These are phyloP conservation scores for Nothocercus julius DNA, from an alignment of 2,113 vertebrate species.

Conservation along the genomic window DNA sequence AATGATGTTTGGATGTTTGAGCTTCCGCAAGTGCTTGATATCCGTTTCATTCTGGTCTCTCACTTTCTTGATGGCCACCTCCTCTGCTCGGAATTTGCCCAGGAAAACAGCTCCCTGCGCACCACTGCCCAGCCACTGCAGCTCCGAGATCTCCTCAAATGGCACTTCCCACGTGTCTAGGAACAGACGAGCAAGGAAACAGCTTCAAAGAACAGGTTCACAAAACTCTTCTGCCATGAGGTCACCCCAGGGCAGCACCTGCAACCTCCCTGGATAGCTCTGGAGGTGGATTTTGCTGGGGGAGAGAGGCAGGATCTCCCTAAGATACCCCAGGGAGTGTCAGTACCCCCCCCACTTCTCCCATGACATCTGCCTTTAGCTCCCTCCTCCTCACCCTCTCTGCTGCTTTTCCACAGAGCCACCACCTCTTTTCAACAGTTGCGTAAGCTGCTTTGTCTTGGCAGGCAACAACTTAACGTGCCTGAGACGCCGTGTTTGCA, in stretches of 20 bases:
- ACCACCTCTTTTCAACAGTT: neutral
- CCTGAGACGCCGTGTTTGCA: neutral
- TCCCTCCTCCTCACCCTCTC: neutral
- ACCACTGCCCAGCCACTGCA: constrained; percentile 98
- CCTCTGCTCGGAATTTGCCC: constrained; percentile 93
- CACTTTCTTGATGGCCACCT: constrained; percentile 99
- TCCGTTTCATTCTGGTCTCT: constrained; percentile 98
- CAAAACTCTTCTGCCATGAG: neutral
- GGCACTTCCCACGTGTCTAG: constrained; percentile 99
- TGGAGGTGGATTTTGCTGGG: neutral
- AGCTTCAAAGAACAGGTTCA: neutral
- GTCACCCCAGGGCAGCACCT: neutral
- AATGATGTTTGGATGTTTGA: constrained; percentile 98
- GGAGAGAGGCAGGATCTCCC: neutral
- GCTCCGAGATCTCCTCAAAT: constrained; percentile 97
- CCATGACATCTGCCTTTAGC: neutral
- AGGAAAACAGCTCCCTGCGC: constrained; percentile 97
- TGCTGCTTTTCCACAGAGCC: neutral
- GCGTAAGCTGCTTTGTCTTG: neutral
- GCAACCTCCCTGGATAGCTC: neutral
- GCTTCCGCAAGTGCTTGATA: constrained; percentile 95
- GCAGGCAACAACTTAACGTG: neutral
- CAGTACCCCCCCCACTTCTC: neutral
- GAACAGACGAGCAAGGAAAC: neutral
- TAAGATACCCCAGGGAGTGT: neutral